Percentiles rank a stretch among this genome's conserved stretches.
phyloP scores from a whole-genome alignment of 2,888 invertebrate species.

The Hydraecia micacea region DNA sequence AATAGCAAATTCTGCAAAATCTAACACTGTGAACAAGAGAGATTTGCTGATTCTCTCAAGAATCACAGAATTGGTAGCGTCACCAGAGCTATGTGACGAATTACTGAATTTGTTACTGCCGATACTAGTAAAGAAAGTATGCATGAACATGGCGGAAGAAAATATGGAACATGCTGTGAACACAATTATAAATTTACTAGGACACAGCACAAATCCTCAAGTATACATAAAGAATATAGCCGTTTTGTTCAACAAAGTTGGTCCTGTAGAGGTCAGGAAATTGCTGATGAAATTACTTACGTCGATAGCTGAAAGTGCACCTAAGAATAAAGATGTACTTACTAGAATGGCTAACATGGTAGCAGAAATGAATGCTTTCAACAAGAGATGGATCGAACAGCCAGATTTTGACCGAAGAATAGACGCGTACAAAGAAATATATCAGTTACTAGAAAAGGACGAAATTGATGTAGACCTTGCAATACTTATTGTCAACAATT shows the following conservation, averaged over 20 bases:
- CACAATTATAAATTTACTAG: slow-evolving; percentile 94
- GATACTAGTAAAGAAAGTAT: slow-evolving; percentile 92
- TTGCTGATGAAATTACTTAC: slow-evolving; percentile 91
- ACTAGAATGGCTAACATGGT: slow-evolving; percentile 90
- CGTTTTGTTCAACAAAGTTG: slow-evolving; percentile 93
- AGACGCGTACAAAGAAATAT: slow-evolving; percentile 93
- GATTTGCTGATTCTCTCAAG: slow-evolving; percentile 94
- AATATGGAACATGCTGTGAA: slow-evolving; percentile 92
- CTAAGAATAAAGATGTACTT: slow-evolving; percentile 81
- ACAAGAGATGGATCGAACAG: slow-evolving; percentile 97
- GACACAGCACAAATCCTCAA: slow-evolving; percentile 91
- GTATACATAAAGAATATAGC: slow-evolving; percentile 93
- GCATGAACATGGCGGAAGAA: slow-evolving; percentile 91
- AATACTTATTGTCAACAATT: slow-evolving; percentile 94
- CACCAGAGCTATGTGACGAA: slow-evolving; percentile 92
- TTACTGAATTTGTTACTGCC: slow-evolving; percentile 93
- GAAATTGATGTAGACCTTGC: slow-evolving; percentile 92
- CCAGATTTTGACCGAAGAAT: slow-evolving; percentile 96
- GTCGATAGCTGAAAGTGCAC: slow-evolving; percentile 89
- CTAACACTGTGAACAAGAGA: slow-evolving; percentile 91
- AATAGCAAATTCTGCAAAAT: slow-evolving; percentile 90
- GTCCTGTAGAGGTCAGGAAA: slow-evolving; percentile 92
- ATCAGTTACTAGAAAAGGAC: slow-evolving; percentile 85
- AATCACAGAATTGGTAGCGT: slow-evolving; percentile 93
- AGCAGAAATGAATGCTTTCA: slow-evolving; percentile 95